These are phyloP conservation scores for Prosopocoilus inquinatus DNA, from an alignment of 2,888 invertebrate species.

Conservation along the genomic window DNA sequence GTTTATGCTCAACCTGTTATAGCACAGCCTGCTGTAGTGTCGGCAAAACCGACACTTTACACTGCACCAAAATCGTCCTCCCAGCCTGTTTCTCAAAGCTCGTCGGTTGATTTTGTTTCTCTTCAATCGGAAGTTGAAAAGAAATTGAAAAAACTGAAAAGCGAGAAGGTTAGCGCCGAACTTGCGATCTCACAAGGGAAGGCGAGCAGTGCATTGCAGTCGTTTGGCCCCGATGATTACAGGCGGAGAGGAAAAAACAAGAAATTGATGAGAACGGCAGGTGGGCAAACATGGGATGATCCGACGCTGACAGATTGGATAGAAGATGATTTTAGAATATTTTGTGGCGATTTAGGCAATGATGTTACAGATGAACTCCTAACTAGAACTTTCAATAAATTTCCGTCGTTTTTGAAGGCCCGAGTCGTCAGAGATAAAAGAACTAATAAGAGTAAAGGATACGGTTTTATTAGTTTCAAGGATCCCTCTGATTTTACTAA, in stretches of 20 bases:
- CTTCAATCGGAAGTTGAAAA: constrained; percentile 59
- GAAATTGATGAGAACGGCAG: constrained; percentile 86
- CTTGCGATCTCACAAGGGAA: constrained; percentile 64
- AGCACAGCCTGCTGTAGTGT: constrained; percentile 62
- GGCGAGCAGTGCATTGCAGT: constrained; percentile 58
- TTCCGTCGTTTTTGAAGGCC: constrained; percentile 88
- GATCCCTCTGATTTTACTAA: constrained; percentile 96
- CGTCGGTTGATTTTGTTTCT: constrained; percentile 54
- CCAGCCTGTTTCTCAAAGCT: constrained; percentile 36
- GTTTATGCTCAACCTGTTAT: constrained; percentile 44
- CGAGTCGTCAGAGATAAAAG: constrained; percentile 95
- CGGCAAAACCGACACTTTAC: constrained; percentile 70
- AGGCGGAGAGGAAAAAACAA: constrained; percentile 50
- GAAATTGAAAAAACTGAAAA: constrained; percentile 62
- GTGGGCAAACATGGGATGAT: constrained; percentile 97
- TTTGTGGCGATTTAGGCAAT: constrained; percentile 99
- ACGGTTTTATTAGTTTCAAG: constrained; percentile 97
- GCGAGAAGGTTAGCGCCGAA: constrained; percentile 66
- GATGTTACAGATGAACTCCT: constrained; percentile 98
- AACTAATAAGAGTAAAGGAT: constrained; percentile 97
- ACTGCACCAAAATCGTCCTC: constrained; percentile 45
- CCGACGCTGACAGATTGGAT: constrained; percentile 92
- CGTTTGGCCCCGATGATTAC: constrained; percentile 57
- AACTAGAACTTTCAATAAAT: constrained; percentile 93
- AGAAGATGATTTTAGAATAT: constrained; percentile 97